Evolutionary conservation across 2,797 vertebrate species (phyloP).

Genomic region (Poeciliopsis turneri): DNA sequence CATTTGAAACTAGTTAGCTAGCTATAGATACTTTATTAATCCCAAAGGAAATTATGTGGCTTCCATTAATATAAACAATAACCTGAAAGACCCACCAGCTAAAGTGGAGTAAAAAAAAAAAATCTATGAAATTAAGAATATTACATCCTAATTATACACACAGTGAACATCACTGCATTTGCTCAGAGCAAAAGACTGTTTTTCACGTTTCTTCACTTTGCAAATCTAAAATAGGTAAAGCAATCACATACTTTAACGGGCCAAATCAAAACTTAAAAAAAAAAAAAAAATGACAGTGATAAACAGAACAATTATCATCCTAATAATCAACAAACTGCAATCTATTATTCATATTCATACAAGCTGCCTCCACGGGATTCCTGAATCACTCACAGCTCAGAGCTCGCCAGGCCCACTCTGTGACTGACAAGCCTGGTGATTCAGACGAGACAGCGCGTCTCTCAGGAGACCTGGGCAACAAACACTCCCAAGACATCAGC

Average conservation of each 20-base stretch:
- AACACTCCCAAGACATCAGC: slow-evolving; percentile 29
- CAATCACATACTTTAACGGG: neutral
- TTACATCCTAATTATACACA: neutral
- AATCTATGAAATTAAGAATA: neutral
- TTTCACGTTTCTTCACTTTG: neutral
- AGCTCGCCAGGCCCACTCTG: slow-evolving; percentile 31
- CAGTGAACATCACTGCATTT: neutral
- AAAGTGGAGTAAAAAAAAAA: neutral
- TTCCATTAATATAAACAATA: too few species aligned
- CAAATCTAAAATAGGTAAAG: neutral
- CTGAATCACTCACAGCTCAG: slow-evolving; percentile 42
- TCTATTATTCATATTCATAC: slow-evolving; percentile 65
- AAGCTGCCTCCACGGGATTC: slow-evolving; percentile 12
- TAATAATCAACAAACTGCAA: slow-evolving; percentile 28
- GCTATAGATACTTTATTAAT: too few species aligned
- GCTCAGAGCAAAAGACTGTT: neutral
- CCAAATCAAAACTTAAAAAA: slow-evolving; percentile 23
- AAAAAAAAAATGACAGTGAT: neutral
- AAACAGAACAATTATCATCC: slow-evolving; percentile 29
- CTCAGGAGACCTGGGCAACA: slow-evolving; percentile 37
- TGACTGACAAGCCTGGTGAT: slow-evolving; percentile 62
- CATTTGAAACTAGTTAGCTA: too few species aligned
- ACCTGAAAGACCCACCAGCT: too few species aligned
- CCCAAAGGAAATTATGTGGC: too few species aligned
- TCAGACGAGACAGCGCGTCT: slow-evolving; percentile 30